Conservation (phyloP, 2,113 vertebrate genomes). For the Lichenostomus cassidix region DNA sequence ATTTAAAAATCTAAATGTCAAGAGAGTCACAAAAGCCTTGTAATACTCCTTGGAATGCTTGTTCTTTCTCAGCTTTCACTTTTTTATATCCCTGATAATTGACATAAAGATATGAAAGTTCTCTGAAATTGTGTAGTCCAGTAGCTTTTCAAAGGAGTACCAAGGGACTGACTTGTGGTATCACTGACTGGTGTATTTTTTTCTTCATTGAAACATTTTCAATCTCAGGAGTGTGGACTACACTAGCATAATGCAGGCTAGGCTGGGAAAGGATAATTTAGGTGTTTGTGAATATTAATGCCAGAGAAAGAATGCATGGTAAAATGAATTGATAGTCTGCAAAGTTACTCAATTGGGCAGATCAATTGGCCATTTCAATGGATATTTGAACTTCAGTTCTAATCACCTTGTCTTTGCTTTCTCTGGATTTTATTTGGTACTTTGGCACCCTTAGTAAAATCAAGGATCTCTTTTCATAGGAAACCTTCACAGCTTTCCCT, state of each 20-base stretch:
- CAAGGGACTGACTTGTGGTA: neutral
- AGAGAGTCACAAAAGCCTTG: neutral
- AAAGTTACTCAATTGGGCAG: neutral
- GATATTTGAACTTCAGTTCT: neutral
- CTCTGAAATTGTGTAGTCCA: neutral
- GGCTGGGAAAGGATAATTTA: neutral
- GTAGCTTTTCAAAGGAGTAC: neutral
- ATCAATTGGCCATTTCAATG: neutral
- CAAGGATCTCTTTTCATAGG: neutral
- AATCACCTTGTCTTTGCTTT: neutral
- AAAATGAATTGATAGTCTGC: neutral
- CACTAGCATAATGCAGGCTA: neutral
- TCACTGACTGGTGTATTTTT: neutral
- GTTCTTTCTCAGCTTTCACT: neutral
- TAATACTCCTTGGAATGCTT: neutral
- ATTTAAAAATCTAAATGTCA: neutral
- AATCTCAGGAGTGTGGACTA: neutral
- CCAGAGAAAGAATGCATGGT: neutral
- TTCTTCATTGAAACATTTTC: neutral
- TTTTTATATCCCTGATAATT: neutral
- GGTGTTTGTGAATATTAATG: neutral
- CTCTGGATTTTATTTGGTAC: neutral
- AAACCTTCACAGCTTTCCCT: neutral
- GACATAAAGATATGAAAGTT: neutral
- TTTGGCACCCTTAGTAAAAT: neutral